Conservation (phyloP, 92 coral and sea anemone species). For the Epizoanthus ramosus region DNA sequence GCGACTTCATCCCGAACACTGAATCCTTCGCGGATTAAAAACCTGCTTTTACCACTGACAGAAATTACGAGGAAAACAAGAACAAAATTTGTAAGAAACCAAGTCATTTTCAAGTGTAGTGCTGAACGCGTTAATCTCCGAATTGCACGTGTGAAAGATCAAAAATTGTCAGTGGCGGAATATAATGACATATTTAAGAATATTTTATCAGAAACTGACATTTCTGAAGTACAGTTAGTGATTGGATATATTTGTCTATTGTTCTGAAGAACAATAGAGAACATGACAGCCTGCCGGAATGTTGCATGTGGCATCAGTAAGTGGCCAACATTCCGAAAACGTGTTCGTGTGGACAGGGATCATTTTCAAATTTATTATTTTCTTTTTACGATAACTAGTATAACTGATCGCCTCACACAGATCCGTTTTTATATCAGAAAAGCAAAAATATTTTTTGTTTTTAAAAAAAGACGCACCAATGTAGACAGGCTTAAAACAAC, state of each 20-base stretch:
- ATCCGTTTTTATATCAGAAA: not conserved
- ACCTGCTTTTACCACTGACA: slow-evolving; percentile 3
- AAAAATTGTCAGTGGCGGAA: not conserved
- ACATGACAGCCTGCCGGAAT: no score
- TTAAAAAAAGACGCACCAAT: not conserved
- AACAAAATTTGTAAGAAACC: not conserved
- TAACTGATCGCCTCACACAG: no score
- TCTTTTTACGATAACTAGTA: no score
- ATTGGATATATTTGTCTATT: not conserved
- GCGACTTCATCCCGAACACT: slow-evolving; percentile 34
- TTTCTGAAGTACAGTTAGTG: not conserved
- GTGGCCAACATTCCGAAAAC: no score
- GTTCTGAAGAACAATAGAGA: no score
- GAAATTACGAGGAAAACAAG: not conserved
- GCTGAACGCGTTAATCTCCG: not conserved
- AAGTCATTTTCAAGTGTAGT: not conserved
- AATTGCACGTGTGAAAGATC: not conserved
- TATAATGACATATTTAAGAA: not conserved
- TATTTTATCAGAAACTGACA: not conserved
- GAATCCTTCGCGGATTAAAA: slow-evolving; percentile 26
- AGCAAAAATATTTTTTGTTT: not conserved
- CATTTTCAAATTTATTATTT: no score
- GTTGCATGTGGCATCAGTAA: no score
- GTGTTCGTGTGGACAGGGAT: no score
- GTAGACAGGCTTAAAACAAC: no score